Evolutionary conservation across 2,797 vertebrate genomes (phyloP), one percentile per base, ranked within the genome.

Genomic region (Sebastes oblongus): DNA sequence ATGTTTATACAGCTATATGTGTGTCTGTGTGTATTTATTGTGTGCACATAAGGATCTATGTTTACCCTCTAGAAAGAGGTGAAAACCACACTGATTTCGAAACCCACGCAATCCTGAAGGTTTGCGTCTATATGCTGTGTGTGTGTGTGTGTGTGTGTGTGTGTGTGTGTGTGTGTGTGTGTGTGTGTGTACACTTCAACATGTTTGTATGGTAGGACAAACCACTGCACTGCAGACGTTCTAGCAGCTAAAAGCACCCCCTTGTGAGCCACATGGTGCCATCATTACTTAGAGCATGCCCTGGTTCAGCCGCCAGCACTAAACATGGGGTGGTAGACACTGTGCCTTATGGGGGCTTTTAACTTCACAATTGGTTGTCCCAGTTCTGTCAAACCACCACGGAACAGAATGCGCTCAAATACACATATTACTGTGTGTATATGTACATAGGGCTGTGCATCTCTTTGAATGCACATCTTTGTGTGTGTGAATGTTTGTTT

Each of bases 331-430:
- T 79, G 84, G 88, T 88, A 88, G 86, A 88, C 82, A 73, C 71
- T 88, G 62, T 86, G 79, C 83, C 87, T 90, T 89, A 82, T 86
- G 84, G 89, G 89, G 64, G 91, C 88, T 90, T 92, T 91, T 89
- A 90, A 91, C 89, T 87, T 88, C 84, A 92, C 91, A 91, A 92
- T 84, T 86, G 89, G 81, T 82, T 93, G 92, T 87, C 93, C 92
- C 81, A 93, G 83, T 92, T 94, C 88, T 94, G 91, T 93, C 92
- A 93, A 61, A 73, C 32, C 69, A 83, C 83, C 69, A 75, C 36
- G 42, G 71, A 81, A 84, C 68, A 60, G 46, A 80, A 61, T 71
- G 70, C 8, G 29, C 70, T 75, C 72, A 85, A 84, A 87, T 61
- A 66, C 75, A 84, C 74, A 66, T 13, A 16, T 79, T 80, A 59